A percentile compares a stretch with the other conserved stretches of the same genome.
phyloP scores from a whole-genome alignment of 2,797 vertebrate genomes.

The Numenius phaeopus region DNA sequence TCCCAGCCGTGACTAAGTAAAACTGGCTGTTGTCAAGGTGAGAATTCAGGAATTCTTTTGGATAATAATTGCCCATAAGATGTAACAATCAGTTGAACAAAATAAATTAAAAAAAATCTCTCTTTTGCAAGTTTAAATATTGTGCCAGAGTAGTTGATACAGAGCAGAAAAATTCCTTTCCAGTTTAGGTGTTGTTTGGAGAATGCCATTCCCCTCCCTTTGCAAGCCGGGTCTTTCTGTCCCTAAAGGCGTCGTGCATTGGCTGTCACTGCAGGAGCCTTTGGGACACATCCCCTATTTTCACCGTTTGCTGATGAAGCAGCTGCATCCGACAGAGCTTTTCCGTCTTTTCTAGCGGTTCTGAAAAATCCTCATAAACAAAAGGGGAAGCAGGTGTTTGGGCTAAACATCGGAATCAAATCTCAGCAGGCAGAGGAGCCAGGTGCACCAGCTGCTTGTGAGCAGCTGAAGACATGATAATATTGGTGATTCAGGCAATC shows the following conservation, averaged over 20 bases:
- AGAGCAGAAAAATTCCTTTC: not conserved
- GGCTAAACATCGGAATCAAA: not conserved
- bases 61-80: not conserved
- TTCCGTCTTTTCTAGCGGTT: conserved; percentile 9
- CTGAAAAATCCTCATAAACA: not conserved
- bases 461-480: not conserved
- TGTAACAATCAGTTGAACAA: not conserved
- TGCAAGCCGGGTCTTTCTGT: not conserved
- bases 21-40: not conserved
- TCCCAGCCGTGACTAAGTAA: not conserved
- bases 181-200: not conserved
- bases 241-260: not conserved
- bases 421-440: not conserved
- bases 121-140: not conserved
- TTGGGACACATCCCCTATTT: not conserved
- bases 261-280: not conserved
- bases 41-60: not conserved
- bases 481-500: not conserved
- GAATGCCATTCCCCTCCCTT: not conserved
- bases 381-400: not conserved
- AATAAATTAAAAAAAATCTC: not conserved
- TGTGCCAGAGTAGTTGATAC: not conserved
- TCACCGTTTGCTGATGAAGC: conserved; percentile 12
- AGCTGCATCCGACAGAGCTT: not conserved
- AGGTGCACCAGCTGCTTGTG: not conserved